Percentiles rank a stretch among this genome's conserved stretches.
Conservation (phyloP, 2,888 invertebrate species). For the Lasioglossum morio region DNA sequence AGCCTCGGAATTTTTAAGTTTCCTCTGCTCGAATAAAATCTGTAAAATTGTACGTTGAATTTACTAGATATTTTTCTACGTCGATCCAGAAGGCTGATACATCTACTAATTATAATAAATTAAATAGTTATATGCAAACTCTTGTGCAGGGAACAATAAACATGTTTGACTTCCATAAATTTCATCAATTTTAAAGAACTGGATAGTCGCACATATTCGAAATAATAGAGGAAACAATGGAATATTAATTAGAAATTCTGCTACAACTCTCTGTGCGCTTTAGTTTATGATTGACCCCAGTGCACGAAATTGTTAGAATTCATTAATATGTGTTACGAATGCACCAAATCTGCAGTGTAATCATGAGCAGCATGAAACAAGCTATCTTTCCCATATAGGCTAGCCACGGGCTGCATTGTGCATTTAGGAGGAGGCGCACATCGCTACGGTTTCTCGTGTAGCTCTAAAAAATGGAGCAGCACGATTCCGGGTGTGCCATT, state of each 20-base stretch:
- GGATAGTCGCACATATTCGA: too few species aligned
- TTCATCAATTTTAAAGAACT: too few species aligned
- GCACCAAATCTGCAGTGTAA: neutral
- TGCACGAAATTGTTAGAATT: neutral
- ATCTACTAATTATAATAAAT: too few species aligned
- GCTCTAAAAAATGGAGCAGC: conserved; percentile 45
- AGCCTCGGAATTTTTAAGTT: too few species aligned
- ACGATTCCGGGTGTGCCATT: conserved; percentile 60
- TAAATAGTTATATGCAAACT: too few species aligned
- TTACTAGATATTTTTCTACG: too few species aligned
- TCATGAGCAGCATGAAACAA: neutral
- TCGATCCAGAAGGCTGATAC: too few species aligned
- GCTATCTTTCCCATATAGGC: neutral
- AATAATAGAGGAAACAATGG: neutral
- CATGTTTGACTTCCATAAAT: too few species aligned
- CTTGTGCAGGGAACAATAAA: too few species aligned
- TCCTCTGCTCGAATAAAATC: too few species aligned
- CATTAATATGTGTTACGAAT: neutral
- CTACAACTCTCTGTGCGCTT: neutral
- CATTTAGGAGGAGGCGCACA: neutral
- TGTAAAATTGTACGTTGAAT: too few species aligned
- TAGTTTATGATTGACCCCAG: neutral
- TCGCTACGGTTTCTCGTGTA: conserved; percentile 27
- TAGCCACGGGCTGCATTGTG: neutral
- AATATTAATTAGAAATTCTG: neutral